Evolutionary conservation across 2,113 vertebrate species (phyloP).

Genomic region (Elgaria multicarinata): DNA sequence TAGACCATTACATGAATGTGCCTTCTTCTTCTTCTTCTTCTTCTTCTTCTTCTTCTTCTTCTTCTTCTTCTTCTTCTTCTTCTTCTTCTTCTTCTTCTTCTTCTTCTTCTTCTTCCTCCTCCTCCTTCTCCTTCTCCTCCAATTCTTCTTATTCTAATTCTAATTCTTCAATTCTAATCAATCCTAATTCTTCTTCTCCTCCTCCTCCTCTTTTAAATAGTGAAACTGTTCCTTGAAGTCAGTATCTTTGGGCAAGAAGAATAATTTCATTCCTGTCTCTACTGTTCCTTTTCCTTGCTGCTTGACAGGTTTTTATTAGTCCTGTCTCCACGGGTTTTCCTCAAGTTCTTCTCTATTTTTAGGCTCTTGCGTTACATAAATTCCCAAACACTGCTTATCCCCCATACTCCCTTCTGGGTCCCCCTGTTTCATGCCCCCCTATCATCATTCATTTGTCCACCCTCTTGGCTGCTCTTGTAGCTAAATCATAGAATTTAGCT

Average conservation of each 20-base stretch:
- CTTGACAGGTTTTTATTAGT: constrained; percentile 12
- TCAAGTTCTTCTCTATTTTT: background rate
- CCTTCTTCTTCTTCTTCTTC: background rate
- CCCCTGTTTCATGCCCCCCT: background rate
- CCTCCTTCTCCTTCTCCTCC: too few species aligned
- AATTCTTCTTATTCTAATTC: too few species aligned
- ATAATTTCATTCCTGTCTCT: background rate
- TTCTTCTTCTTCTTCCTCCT: too few species aligned
- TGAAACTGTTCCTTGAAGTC: background rate
- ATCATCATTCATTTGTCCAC: constrained; percentile 47
- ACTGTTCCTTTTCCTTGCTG: background rate
- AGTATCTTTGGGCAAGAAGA: background rate
- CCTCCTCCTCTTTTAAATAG: background rate
- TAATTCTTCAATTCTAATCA: too few species aligned
- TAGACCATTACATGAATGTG: background rate
- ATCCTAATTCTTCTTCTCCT: too few species aligned
- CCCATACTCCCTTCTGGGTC: background rate
- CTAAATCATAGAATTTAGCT: constrained; percentile 36
- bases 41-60: too few species aligned
- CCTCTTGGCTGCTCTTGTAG: constrained; percentile 57
- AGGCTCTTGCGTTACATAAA: background rate
- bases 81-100: too few species aligned
- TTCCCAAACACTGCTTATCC: background rate
- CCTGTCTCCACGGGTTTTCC: background rate
- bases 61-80: too few species aligned